These are phyloP conservation scores for Petrocephalus schoutedeni DNA, from an alignment of 2,797 vertebrate species.

Conservation along the genomic window DNA sequence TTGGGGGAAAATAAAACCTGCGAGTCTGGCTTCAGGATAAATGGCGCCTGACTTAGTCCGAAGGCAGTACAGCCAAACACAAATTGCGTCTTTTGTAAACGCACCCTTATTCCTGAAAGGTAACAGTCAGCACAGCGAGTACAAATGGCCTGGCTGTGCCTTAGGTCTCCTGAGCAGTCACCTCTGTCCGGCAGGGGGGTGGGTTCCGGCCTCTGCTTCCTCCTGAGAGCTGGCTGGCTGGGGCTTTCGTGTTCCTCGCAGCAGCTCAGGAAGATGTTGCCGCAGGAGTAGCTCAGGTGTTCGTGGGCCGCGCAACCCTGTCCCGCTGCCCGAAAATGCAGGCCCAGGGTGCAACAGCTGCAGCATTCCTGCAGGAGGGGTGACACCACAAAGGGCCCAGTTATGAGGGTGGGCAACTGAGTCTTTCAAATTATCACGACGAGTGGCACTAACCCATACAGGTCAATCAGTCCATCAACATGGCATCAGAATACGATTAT, in stretches of 20 bases:
- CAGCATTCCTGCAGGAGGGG: conserved; percentile 77
- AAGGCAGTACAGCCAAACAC: neutral
- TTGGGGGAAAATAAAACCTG: conserved; percentile 15
- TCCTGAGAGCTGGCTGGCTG: conserved; percentile 57
- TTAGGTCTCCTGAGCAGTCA: conserved; percentile 37
- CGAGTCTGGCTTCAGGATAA: neutral
- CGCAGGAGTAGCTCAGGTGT: conserved; percentile 80
- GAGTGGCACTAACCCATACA: conserved; percentile 30
- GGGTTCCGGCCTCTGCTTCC: conserved; percentile 60
- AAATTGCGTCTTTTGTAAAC: neutral
- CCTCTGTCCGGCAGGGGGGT: conserved; percentile 65
- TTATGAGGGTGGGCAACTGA: conserved; percentile 12
- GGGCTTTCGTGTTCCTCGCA: conserved; percentile 71
- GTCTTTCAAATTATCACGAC: neutral
- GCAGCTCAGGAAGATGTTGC: conserved; percentile 81
- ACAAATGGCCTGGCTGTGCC: neutral
- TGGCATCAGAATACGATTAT: conserved; percentile 28
- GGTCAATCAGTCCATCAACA: conserved; percentile 33
- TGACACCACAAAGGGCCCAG: conserved; percentile 29
- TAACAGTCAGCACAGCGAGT: neutral
- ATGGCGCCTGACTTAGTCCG: neutral
- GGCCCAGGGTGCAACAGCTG: conserved; percentile 81
- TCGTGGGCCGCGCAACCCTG: conserved; percentile 66
- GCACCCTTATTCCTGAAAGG: neutral
- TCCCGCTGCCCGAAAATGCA: conserved; percentile 63